Evolutionary conservation across 2,113 vertebrate genomes (phyloP).

Genomic region (Scatophagus argus): DNA sequence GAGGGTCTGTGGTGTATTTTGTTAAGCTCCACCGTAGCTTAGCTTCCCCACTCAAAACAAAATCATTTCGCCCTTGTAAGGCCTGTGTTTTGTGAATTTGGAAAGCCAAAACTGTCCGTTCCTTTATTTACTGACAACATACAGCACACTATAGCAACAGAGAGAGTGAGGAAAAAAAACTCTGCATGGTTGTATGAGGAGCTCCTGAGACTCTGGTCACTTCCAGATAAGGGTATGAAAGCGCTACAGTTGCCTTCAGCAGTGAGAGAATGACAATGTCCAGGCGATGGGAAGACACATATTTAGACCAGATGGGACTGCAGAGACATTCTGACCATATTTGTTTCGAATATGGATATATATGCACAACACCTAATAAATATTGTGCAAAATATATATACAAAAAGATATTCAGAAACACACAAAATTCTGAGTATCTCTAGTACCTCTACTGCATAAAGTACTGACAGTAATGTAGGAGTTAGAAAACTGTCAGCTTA

Average conservation of each 20-base stretch:
- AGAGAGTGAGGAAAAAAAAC: conserved; percentile 9
- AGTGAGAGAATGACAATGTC: conserved; percentile 69
- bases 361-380: not conserved
- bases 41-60: conserved; percentile 11
- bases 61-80: conserved; percentile 61
- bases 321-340: conserved; percentile 46
- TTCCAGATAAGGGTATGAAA: conserved; percentile 83
- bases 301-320: conserved; percentile 49
- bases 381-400: not conserved
- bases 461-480: not conserved
- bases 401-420: not conserved
- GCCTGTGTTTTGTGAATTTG: conserved; percentile 37
- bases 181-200: conserved; percentile 59
- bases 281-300: conserved; percentile 58
- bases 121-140: conserved; percentile 79
- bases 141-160: conserved; percentile 60
- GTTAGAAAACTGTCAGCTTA: not conserved
- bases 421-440: not conserved
- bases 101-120: conserved; percentile 51
- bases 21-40: not conserved
- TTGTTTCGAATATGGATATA: conserved; percentile 7
- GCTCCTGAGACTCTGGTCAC: conserved; percentile 63
- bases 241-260: conserved; percentile 42
- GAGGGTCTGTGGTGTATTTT: not conserved
- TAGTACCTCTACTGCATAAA: not conserved